Evolutionary conservation across 2,113 vertebrate species (phyloP).

Genomic region (Mohoua ochrocephala): DNA sequence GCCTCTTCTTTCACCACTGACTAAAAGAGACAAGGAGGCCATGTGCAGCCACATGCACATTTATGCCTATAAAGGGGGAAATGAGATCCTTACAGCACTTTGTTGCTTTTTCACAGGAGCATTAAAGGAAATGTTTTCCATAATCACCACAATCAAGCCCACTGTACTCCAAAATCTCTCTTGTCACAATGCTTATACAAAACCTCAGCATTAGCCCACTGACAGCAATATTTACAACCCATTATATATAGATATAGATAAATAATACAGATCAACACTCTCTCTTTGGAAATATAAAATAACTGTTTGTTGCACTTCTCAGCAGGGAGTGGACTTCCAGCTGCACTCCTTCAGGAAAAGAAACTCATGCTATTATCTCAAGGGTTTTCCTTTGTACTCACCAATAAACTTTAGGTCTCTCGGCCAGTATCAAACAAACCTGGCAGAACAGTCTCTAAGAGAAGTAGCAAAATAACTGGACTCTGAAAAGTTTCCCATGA

Average conservation of each 20-base stretch:
- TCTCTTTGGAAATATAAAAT: neutral
- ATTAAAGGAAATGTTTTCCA: neutral
- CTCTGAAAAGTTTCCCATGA: neutral
- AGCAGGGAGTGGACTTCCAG: neutral
- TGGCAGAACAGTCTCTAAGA: neutral
- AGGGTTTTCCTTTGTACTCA: neutral
- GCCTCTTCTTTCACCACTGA: neutral
- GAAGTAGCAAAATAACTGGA: neutral
- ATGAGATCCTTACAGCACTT: neutral
- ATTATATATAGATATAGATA: neutral
- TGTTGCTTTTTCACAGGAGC: neutral
- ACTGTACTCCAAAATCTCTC: neutral
- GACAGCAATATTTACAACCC: neutral
- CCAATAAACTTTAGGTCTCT: neutral
- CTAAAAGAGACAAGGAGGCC: neutral
- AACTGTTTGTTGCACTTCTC: neutral
- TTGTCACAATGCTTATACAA: neutral
- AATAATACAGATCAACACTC: neutral
- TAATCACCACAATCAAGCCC: neutral
- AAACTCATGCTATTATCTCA: neutral
- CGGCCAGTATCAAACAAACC: neutral
- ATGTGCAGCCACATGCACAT: accelerated
- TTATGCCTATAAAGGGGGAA: neutral
- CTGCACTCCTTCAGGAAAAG: neutral
- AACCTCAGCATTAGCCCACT: neutral